Conservation (phyloP, 2,888 invertebrate genomes). For the Ecdyonurus torrentis region DNA sequence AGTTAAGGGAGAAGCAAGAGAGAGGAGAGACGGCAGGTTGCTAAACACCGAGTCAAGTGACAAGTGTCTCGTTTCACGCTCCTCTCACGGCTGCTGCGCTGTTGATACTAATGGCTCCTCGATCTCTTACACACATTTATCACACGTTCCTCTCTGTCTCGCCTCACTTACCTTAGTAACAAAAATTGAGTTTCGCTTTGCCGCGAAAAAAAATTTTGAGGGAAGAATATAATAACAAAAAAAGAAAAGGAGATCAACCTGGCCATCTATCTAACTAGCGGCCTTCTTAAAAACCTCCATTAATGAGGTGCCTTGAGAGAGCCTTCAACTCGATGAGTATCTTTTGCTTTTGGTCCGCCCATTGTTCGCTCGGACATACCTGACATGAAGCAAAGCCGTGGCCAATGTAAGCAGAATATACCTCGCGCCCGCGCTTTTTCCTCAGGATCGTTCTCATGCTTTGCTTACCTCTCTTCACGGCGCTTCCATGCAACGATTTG, state of each 20-base stretch:
- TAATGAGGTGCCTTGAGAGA: neutral
- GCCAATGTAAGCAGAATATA: neutral
- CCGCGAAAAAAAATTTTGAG: neutral
- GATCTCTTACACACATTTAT: too few species aligned
- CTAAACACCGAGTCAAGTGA: neutral
- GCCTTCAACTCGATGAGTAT: neutral
- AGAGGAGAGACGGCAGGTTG: neutral
- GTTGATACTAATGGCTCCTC: too few species aligned
- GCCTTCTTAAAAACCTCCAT: neutral
- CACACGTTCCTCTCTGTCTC: neutral
- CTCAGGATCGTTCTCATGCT: too few species aligned
- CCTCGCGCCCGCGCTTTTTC: too few species aligned
- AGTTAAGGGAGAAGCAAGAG: too few species aligned
- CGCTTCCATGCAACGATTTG: neutral
- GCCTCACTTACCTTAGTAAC: neutral
- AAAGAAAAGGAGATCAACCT: neutral
- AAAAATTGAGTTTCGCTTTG: neutral
- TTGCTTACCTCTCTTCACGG: neutral
- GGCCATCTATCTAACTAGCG: neutral
- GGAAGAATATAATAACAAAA: neutral
- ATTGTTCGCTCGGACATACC: neutral
- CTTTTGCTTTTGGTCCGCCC: neutral
- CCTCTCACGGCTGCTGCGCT: neutral
- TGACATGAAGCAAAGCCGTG: neutral
- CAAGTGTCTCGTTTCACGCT: neutral